phyloP scores from a whole-genome alignment of 2,113 vertebrate genomes.

The Psittacula cyanocephala region DNA sequence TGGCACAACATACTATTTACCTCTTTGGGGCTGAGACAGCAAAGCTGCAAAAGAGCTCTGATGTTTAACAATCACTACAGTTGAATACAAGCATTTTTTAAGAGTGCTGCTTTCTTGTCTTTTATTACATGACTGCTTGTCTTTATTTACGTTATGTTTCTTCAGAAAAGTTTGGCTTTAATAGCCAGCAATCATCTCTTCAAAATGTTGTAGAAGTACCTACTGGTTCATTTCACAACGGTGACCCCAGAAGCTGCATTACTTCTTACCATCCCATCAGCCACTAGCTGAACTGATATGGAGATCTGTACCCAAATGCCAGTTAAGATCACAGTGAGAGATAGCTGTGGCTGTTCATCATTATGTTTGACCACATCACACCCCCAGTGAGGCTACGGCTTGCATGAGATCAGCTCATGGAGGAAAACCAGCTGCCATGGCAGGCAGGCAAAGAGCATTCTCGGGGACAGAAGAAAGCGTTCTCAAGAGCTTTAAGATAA shows the following conservation, averaged over 20 bases:
- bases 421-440: background rate
- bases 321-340: background rate
- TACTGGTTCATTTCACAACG: background rate
- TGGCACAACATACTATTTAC: background rate
- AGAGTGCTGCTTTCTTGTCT: background rate
- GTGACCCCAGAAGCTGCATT: background rate
- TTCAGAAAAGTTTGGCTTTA: background rate
- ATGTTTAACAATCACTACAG: background rate
- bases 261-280: background rate
- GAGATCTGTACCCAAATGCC: background rate
- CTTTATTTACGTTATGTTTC: background rate
- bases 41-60: constrained; percentile 11
- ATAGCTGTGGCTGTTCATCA: background rate
- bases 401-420: background rate
- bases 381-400: background rate
- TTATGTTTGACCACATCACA: background rate
- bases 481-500: background rate
- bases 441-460: background rate
- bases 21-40: background rate
- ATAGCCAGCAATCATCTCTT: background rate
- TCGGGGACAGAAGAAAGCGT: background rate
- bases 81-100: background rate
- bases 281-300: background rate
- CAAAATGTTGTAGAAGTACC: background rate
- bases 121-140: background rate